phyloP scores from a whole-genome alignment of 64 coral and sea anemone genomes.

The Cladopsammia gracilis region DNA sequence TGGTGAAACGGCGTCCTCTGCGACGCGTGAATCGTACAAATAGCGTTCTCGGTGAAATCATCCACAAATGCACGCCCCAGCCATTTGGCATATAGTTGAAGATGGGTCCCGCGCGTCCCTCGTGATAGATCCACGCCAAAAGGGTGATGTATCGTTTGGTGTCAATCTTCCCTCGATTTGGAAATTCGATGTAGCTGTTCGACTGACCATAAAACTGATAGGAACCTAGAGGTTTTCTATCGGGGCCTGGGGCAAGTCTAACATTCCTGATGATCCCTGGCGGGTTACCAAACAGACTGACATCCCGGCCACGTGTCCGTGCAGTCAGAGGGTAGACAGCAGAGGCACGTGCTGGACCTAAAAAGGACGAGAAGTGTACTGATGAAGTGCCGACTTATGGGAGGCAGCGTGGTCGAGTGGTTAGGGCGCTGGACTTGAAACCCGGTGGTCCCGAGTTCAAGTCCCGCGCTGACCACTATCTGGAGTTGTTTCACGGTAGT shows the following conservation, averaged over 20 bases:
- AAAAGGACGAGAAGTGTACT: neutral
- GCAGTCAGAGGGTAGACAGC: conserved; percentile 76
- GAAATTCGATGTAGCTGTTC: conserved; percentile 76
- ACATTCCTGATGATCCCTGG: conserved; percentile 52
- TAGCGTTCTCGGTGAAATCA: conserved; percentile 49
- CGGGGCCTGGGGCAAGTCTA: conserved; percentile 54
- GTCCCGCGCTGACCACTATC: no score
- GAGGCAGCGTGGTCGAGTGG: no score
- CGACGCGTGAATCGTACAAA: conserved; percentile 77
- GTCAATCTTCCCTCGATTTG: conserved; percentile 75
- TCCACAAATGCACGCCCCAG: conserved; percentile 85
- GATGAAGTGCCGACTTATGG: no score
- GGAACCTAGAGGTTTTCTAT: conserved; percentile 44
- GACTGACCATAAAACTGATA: conserved; percentile 56
- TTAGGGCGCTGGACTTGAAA: no score
- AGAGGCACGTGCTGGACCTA: conserved; percentile 54
- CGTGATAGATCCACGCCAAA: conserved; percentile 71
- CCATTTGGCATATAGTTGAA: conserved; percentile 73
- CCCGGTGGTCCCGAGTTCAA: no score
- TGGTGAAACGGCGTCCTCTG: conserved; percentile 35
- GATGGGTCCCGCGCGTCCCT: conserved; percentile 73
- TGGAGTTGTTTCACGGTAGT: no score
- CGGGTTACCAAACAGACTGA: conserved; percentile 63
- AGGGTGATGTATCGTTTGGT: conserved; percentile 69
- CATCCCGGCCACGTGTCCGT: conserved; percentile 53